Evolutionary conservation across 2,797 vertebrate species (phyloP).

Genomic region (Channallabes apus): DNA sequence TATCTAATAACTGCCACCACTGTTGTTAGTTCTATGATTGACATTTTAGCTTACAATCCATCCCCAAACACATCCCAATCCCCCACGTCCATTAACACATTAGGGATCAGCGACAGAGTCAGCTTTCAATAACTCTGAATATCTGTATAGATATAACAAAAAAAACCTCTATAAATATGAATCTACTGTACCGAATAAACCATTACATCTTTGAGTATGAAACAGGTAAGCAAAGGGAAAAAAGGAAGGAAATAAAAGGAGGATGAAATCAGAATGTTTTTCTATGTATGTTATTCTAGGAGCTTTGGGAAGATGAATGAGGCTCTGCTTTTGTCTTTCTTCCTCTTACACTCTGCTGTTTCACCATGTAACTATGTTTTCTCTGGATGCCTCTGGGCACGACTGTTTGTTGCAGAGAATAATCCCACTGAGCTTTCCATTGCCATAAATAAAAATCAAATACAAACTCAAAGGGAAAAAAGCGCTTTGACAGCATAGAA

Average conservation of each 20-base stretch:
- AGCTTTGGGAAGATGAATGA: constrained; percentile 37
- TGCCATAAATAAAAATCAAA: constrained; percentile 37
- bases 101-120: constrained; percentile 1
- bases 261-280: constrained; percentile 4
- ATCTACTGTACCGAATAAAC: constrained; percentile 47
- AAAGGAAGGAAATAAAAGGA: constrained; percentile 16
- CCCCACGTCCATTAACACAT: not conserved
- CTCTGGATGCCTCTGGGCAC: constrained; percentile 43
- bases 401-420: constrained; percentile 29
- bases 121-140: constrained; percentile 17
- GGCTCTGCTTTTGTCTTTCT: constrained; percentile 16
- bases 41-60: not conserved
- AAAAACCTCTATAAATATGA: constrained; percentile 38
- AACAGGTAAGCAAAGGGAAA: not conserved
- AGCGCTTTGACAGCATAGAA: constrained; percentile 22
- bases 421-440: constrained; percentile 36
- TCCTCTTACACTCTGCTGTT: constrained; percentile 21
- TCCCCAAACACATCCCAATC: not conserved
- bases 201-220: constrained; percentile 16
- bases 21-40: not conserved
- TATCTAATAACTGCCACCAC: not conserved
- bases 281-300: constrained; percentile 35
- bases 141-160: constrained; percentile 25
- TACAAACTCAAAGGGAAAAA: not conserved
- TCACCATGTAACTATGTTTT: constrained; percentile 35